Conservation (phyloP, 2,888 invertebrate genomes). For the Xylocampa areola region DNA sequence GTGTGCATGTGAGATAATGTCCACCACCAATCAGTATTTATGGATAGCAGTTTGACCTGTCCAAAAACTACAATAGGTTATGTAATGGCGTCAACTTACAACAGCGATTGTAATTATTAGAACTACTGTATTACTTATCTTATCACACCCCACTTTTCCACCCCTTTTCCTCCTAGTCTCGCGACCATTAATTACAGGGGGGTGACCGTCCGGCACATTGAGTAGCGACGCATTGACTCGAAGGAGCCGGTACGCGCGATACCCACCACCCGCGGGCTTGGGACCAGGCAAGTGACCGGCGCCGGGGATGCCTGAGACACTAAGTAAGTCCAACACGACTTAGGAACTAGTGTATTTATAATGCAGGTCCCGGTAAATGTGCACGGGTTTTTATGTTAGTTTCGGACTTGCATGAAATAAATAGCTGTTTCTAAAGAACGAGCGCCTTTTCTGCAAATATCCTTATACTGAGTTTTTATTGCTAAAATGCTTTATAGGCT, state of each 20-base stretch:
- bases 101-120: not conserved
- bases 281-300: not conserved
- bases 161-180: conserved; percentile 2
- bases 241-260: not conserved
- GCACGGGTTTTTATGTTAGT: conserved; percentile 7
- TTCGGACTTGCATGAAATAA: conserved; percentile 3
- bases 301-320: conserved; percentile 11
- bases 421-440: no score
- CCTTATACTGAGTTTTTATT: not conserved
- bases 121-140: conserved; percentile 17
- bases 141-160: not conserved
- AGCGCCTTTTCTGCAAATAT: not conserved
- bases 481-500: no score
- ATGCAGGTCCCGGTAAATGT: conserved; percentile 13
- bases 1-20: no score
- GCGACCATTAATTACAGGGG: conserved; percentile 27
- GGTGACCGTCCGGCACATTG: conserved; percentile 10
- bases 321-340: conserved; percentile 1
- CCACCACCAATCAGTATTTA: no score
- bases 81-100: not conserved
- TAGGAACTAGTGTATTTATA: conserved; percentile 19
- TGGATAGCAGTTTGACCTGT: no score
- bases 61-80: not conserved
- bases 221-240: conserved; percentile 9
- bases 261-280: no score